These are phyloP conservation scores for Daubentonia madagascariensis DNA, from an alignment of 2,113 vertebrate species.

Conservation along the genomic window DNA sequence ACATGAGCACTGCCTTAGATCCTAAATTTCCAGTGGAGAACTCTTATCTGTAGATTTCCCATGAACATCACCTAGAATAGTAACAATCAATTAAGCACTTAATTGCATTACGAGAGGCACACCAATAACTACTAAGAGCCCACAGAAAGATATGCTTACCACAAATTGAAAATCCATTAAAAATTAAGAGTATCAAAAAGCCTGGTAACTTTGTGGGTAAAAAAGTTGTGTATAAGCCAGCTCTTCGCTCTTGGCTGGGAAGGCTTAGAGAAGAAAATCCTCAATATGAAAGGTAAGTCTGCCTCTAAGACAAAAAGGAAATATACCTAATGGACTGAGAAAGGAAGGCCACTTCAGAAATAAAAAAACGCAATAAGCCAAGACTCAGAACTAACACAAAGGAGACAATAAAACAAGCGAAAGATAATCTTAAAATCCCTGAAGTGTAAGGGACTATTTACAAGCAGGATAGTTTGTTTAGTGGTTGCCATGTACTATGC, in stretches of 20 bases:
- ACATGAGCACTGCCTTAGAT: not conserved
- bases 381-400: not conserved
- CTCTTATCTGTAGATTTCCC: not conserved
- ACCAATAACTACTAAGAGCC: not conserved
- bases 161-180: constrained; percentile 21
- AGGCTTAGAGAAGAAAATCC: not conserved
- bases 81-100: not conserved
- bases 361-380: not conserved
- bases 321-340: not conserved
- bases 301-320: not conserved
- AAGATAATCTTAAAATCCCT: not conserved
- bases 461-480: not conserved
- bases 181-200: constrained; percentile 28
- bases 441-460: not conserved
- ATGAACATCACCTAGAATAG: not conserved
- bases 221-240: not conserved
- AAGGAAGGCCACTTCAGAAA: not conserved
- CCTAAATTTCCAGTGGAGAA: not conserved
- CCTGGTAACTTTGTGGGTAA: not conserved
- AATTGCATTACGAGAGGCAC: not conserved
- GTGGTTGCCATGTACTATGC: not conserved
- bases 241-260: constrained; percentile 1
- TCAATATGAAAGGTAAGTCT: not conserved
- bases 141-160: not conserved
- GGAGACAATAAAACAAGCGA: not conserved